Percentiles rank a stretch among this genome's conserved stretches.
phyloP scores from a whole-genome alignment of 2,797 vertebrate species.

The Pangasius djambal region DNA sequence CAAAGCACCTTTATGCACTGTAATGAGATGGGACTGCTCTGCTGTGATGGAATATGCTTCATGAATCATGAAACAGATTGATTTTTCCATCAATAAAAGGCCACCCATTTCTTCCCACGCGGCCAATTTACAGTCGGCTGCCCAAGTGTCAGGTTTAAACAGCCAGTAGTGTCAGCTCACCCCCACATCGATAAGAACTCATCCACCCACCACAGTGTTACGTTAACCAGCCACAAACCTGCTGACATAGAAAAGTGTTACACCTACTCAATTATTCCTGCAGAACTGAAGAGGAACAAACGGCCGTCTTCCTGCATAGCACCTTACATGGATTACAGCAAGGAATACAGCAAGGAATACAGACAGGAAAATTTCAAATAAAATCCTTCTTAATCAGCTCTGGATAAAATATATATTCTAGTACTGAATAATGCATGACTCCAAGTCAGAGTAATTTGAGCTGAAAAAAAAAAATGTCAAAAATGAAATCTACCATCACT shows the following conservation, averaged over 20 bases:
- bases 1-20: conserved; percentile 11
- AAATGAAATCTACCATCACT: conserved; percentile 52
- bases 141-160: conserved; percentile 49
- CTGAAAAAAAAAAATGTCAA: conserved; percentile 54
- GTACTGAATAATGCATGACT: conserved; percentile 63
- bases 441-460: conserved; percentile 56
- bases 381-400: conserved; percentile 40
- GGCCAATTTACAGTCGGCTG: conserved; percentile 47
- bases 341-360: background rate
- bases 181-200: conserved; percentile 17
- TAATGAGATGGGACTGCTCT: conserved; percentile 28
- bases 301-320: background rate
- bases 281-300: conserved; percentile 7
- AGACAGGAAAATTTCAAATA: background rate
- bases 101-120: conserved; percentile 39
- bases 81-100: conserved; percentile 52
- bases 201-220: conserved; percentile 29
- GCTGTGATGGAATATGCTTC: conserved; percentile 47
- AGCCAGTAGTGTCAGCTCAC: conserved; percentile 12
- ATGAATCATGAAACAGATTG: conserved; percentile 57
- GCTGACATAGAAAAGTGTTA: conserved; percentile 25
- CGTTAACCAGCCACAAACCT: conserved; percentile 19
- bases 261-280: background rate
- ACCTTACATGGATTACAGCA: background rate
- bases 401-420: conserved; percentile 47